Evolutionary conservation across 92 coral and sea anemone species (phyloP).

Genomic region (Siderastrea siderea): DNA sequence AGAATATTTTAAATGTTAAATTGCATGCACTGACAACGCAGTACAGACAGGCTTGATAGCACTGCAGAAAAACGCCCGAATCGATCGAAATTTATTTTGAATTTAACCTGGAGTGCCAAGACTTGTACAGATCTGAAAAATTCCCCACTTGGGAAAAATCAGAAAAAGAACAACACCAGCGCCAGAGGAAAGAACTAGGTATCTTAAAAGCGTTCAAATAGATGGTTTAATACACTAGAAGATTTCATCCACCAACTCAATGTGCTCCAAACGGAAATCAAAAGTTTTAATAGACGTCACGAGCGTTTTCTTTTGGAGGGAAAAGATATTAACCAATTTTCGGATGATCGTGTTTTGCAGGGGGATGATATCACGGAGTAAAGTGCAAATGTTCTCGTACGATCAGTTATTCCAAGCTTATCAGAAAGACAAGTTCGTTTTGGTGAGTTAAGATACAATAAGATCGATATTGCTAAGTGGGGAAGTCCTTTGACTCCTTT

Average conservation of each 20-base stretch:
- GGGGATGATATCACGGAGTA: slow-evolving; percentile 89
- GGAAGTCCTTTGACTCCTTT: no score
- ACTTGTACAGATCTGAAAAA: background rate
- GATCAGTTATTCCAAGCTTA: slow-evolving; percentile 93
- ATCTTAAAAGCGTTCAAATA: background rate
- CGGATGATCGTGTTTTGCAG: slow-evolving; percentile 38
- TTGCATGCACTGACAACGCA: no score
- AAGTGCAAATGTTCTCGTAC: slow-evolving; percentile 91
- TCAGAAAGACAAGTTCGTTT: slow-evolving; percentile 91
- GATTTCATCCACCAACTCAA: background rate
- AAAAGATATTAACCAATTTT: background rate
- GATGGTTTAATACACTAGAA: background rate
- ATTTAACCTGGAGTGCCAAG: background rate
- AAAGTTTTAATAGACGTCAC: no score
- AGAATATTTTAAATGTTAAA: background rate
- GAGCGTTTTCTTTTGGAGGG: background rate
- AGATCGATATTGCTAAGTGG: background rate
- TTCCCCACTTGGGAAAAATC: background rate
- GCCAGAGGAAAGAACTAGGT: background rate
- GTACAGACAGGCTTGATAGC: background rate
- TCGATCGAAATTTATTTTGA: no score
- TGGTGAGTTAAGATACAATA: slow-evolving; percentile 66
- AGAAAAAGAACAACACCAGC: background rate
- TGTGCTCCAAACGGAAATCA: no score
- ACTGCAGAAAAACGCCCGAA: background rate